Conservation (phyloP, 2,113 vertebrate species). For the Rhinoptilus africanus region DNA sequence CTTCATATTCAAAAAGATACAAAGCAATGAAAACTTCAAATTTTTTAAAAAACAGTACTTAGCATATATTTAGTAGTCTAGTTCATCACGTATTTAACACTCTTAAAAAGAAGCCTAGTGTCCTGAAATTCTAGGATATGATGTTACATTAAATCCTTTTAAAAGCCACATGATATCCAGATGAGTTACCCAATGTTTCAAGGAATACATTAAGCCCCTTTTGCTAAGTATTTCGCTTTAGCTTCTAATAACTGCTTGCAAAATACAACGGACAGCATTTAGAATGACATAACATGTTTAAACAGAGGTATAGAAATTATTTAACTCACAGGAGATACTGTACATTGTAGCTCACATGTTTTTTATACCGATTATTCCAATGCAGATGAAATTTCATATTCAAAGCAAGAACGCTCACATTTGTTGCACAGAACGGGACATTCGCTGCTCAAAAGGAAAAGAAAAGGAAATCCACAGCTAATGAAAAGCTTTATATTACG, state of each 20-base stretch:
- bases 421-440: conserved; percentile 29
- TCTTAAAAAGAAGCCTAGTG: neutral
- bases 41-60: neutral
- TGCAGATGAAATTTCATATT: conserved; percentile 40
- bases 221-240: neutral
- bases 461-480: neutral
- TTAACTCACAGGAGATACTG: conserved; percentile 68
- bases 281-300: neutral
- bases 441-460: conserved; percentile 20
- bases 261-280: neutral
- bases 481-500: neutral
- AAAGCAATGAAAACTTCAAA: neutral
- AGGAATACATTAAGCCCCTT: neutral
- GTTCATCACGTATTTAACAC: neutral
- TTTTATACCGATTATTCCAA: neutral
- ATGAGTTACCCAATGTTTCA: neutral
- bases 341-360: conserved; percentile 46
- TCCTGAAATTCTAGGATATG: neutral
- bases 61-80: neutral
- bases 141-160: neutral
- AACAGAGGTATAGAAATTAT: neutral
- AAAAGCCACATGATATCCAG: neutral
- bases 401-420: neutral
- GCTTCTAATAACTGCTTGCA: neutral
- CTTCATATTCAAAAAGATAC: neutral